Percentiles rank a stretch among this genome's conserved stretches.
phyloP scores from a whole-genome alignment of 2,113 vertebrate genomes.

The Dipodomys stephensi region DNA sequence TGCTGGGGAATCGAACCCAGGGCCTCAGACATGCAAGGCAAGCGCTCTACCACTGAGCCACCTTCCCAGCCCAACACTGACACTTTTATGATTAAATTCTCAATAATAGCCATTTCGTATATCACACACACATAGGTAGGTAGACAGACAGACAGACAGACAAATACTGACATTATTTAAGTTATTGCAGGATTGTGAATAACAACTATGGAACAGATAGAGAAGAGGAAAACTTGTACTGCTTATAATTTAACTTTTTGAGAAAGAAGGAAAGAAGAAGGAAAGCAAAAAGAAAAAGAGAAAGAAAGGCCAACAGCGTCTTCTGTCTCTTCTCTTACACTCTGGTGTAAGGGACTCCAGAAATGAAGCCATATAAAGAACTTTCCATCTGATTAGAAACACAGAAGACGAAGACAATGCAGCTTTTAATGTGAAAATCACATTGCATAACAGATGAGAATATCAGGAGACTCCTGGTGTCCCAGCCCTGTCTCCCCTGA shows the following conservation, averaged over 20 bases:
- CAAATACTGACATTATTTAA: not conserved
- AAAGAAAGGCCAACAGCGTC: too few relatives aligned
- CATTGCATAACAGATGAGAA: not conserved
- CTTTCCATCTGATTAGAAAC: conserved; percentile 63
- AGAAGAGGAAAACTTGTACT: conserved; percentile 54
- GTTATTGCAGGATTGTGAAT: conserved; percentile 40
- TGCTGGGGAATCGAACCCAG: too few relatives aligned
- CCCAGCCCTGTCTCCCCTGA: conserved; percentile 52
- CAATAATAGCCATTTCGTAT: not conserved
- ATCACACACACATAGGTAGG: not conserved
- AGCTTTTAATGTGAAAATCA: conserved; percentile 41
- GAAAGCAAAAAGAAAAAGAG: too few relatives aligned
- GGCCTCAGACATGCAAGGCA: too few relatives aligned
- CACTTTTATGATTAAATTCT: conserved; percentile 45
- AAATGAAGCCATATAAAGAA: conserved; percentile 43
- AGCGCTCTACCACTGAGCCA: too few relatives aligned
- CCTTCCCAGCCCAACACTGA: too few relatives aligned
- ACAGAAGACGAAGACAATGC: conserved; percentile 54
- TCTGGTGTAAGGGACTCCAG: conserved; percentile 6
- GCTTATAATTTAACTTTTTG: conserved; percentile 52
- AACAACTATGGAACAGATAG: not conserved
- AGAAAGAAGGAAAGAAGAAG: not conserved
- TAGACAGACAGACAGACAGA: not conserved
- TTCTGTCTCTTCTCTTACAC: not conserved
- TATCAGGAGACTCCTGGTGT: conserved; percentile 45